Evolutionary conservation across 2,113 vertebrate species (phyloP), one percentile per base, ranked within the genome.

Genomic region (Epinephelus moara): DNA sequence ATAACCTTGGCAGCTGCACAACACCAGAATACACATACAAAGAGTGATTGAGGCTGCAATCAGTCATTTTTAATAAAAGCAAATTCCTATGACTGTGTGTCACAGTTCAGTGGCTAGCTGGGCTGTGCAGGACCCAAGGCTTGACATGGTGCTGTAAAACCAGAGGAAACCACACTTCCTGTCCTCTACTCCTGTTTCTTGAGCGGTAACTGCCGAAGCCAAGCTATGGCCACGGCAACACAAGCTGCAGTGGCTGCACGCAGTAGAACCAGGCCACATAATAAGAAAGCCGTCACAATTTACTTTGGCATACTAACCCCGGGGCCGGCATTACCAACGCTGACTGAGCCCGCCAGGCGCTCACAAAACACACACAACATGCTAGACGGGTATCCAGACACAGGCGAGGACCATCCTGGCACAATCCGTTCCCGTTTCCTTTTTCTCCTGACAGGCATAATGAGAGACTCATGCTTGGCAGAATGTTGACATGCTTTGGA

Each of bases 101-200:
- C 88, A 84, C 81, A 82, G 70, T 72, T 87, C 73, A 77, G 80
- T 63, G 70, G 67, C 56, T 75, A 37, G 70, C 49, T 45, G 75
- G 45, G 68, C 42, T 11, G 18, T 21, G 62, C 67, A 72, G 87
- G 74, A 75, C 85, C 71, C 81, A 60, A 73, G 23, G 70, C 79
- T 61, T 85, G 79, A 87, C 79, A 87, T 9, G 68, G 66, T 75
- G 77, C 75, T 69, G 60, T 81, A 80, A 85, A 93, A 85, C 75
- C 72, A 82, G 73, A 84, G 87, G 92, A 93, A 93, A 91, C 77
- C 78, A 59, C 66, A 69, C 81, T 93, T 94, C 90, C 91, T 85
- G 82, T 79, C 59, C 73, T 73, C 61, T 70, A 66, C 90, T 87
- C 70, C 72, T 71, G 68, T 86, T 90, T 85, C 80, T 70, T 37